Base-by-base conservation (phyloP, 2,113 vertebrate species). In the Tupaia chinensis region DNA sequence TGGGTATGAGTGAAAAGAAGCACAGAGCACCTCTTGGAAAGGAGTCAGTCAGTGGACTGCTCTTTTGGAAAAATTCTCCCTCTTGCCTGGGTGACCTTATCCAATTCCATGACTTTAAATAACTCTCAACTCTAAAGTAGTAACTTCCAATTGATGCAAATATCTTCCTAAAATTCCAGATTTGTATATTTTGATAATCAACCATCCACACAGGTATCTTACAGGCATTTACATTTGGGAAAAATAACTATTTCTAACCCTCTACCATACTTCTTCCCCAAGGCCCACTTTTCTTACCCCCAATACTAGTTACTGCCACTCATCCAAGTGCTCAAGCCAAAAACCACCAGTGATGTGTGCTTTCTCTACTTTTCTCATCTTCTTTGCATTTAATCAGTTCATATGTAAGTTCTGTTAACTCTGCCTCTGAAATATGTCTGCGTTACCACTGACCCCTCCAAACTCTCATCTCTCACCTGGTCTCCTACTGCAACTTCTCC, bases 351-450 rank as follows among this genome's bases (percentile, higher is more conserved):
- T 19, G 22, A 27, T 13, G 11, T 19, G 54, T 85, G 16, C 34
- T 11, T 68, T 11, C 1, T 77, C 61, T 79, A 44, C 14, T 69
- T 54, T 54, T 16, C n/a, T 68, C 16, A 15, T 65, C 29, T 69
- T 9, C 54, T 44, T 44, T 44, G 44, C 44, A 44, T 27, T 66
- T 54, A 2, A 17, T 54, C 58, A 54, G 8, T 83, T 79, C 61
- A 6, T 23, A 0, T 1, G 0, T 27, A 25, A 9, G 56, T 70
- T n/a, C 84, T 65, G 14, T 63, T 27, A 17, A 32, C 14, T 8
- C 8, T 16, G 0, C 44, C 20, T 53, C 10, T 15, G 1, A 44
- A 74, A 19, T 3, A 22, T 1, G 4, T 6, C 68, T 22, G n/a
- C 14, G 3, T 61, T 27, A 68, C 32, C 61, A 27, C 4, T 5